Base-by-base conservation (phyloP, 1,140 invertebrate species). In the Argopecten irradians region DNA sequence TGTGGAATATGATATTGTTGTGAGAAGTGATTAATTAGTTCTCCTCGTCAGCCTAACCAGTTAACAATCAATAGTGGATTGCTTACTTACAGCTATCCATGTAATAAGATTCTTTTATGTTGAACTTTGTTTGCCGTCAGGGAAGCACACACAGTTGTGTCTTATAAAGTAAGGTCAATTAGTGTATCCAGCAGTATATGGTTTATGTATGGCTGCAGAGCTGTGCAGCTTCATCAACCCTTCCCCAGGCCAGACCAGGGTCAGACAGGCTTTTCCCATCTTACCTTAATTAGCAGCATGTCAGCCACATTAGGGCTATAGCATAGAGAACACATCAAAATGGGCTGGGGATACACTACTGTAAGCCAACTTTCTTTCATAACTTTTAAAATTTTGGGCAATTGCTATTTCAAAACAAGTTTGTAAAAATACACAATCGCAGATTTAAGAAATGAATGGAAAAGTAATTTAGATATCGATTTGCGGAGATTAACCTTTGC, bases 1-100 rank as follows among this genome's bases (percentile, higher is more conserved):
- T 28, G n/a, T n/a, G 55, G 55, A 71, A 71, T 71, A 71, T 71
- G 55, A 71, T 71, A 71, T 71, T 71, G 28, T 5, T 28, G 22
- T 71, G 28, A 71, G 55, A 71, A 71, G 55, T 71, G 55, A 71
- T 71, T 71, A 71, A 71, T 71, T 71, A 71, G 22, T 71, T 71
- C 28, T 71, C 28, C 55, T 71, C n/a, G 55, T 71, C 55, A 71
- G 55, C 55, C 22, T 3, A n/a, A 71, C 55, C 55, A 71, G 55
- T 71, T 71, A 28, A 71, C n/a, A n/a, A 71, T 71, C 55, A 71
- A 71, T 71, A 71, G 55, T 71, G 55, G 55, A 71, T 71, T 71
- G 55, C 55, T 71, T 28, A 71, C 55, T 71, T 71, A 71, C 55
- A 71, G 22, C 22, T 16, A n/a, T 71, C 55, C n/a, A 3, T 39